Evolutionary conservation across 1,140 invertebrate genomes (phyloP), one percentile per base, ranked within the genome.

Genomic region (Wasmannia auropunctata): DNA sequence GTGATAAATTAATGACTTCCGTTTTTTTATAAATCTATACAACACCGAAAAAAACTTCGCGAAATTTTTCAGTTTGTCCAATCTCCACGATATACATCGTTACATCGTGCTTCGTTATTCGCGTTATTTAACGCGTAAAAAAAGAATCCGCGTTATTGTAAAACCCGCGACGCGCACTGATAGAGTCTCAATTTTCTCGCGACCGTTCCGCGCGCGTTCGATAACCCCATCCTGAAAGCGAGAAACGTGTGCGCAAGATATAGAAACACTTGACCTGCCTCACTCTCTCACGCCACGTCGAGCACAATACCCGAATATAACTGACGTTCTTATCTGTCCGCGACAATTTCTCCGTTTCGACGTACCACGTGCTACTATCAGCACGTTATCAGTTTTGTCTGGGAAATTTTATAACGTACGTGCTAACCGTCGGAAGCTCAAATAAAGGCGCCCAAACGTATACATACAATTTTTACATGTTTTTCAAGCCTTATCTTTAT

Each of bases 241-340:
- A 83, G 87, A 89, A 87, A 67, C 85, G 72, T 70, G 25, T 54
- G 72, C 58, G 37, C 60, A 85, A 81, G 22, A 89, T 89, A 90
- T 85, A 89, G 80, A 74, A 89, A 72, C 37, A 31, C 86, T 87
- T 90, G 89, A 90, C 89, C 89, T 90, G 80, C 89, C 89, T 85
- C 72, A 90, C 88, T 49, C 88, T 46, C 88, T 76, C 58, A 67
- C 65, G 67, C 85, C 28, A 69, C 74, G 67, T 34, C 74, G 67
- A 72, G 88, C 86, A 89, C 88, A 87, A 90, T 89, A 87, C 28
- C 67, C 88, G 88, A 86, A 89, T 90, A 84, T 90, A 84, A 90
- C 85, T 79, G 74, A 56, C 51, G 56, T 43, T 81, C 80, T 90
- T 90, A 90, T 90, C 89, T 89, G 60, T 25, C 49, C 46, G 65